Base-by-base conservation (phyloP, 2,888 invertebrate species). In the Romanomermis culicivorax region DNA sequence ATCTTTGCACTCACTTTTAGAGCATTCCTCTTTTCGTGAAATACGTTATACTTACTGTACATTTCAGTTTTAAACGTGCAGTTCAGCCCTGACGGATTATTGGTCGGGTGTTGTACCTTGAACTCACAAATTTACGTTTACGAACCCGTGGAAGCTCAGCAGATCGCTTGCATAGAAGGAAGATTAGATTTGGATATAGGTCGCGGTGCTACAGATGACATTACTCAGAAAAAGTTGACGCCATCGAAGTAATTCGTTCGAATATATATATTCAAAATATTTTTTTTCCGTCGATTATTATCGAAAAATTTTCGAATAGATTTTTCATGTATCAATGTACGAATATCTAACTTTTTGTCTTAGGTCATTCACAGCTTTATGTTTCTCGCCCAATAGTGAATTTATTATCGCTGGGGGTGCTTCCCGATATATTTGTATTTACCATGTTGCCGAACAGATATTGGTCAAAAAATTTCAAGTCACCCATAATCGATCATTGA, bases 361-460 rank as follows among this genome's bases (percentile, higher is more conserved):
- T 71, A 91, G 89, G 69, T 81, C 84, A 0, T 97, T 95, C 70
- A 83, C 83, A 1, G 80, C 83, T 1, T 74, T 97, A 54, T 84
- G 85, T 64, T 99, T 91, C 69, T 84, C 91, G 0, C 85, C 91
- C 0, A 91, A 97, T 74, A 95, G 95, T 0, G 76, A 79, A 53
- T 84, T 80, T 64, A 72, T 99, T 2, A 71, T 99, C 36, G 91
- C 88, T 23, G 97, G 81, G 3, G 97, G 97, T 0, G 83, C 84
- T 65, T 88, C 91, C 0, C 86, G 89, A 69, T 81, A 84, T 70
- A 82, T 97, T 49, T 97, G 95, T 64, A 80, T 97, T 59, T 99
- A 95, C 71, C 83, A 85, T 67, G 78, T 87, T 0, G 73, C 74
- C 29, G 85, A 89, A 67, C 77, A 80, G 2, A 74, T 95, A 27